Percentiles rank a stretch among this genome's conserved stretches.
Evolutionary conservation across 2,797 vertebrate species (phyloP).

Genomic region (Chaetodon trifasciatus): DNA sequence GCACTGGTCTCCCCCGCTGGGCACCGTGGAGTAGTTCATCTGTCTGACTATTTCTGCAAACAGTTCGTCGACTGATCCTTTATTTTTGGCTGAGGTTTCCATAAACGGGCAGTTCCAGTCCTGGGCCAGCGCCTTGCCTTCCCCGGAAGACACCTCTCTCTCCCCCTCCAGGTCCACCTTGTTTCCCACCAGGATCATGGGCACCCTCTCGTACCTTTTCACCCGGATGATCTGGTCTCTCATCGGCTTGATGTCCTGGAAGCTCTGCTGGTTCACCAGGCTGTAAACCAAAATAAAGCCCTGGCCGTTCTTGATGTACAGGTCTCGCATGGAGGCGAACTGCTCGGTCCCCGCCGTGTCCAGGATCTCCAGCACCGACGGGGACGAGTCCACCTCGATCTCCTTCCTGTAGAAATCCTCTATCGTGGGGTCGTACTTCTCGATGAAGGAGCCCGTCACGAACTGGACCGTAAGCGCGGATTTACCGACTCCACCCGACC

Average conservation of each 20-base stretch:
- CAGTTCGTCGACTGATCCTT: slow-evolving; percentile 95
- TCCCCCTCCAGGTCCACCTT: slow-evolving; percentile 97
- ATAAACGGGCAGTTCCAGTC: slow-evolving; percentile 97
- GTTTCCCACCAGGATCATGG: slow-evolving; percentile 98
- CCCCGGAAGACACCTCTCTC: slow-evolving; percentile 93
- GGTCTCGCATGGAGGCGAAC: slow-evolving; percentile 95
- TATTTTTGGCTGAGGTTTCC: slow-evolving; percentile 98
- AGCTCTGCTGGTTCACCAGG: slow-evolving; percentile 95
- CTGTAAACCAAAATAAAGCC: slow-evolving; percentile 95
- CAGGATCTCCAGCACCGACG: slow-evolving; percentile 95
- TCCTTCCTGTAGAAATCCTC: slow-evolving; percentile 97
- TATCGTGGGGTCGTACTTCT: slow-evolving; percentile 96
- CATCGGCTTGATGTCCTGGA: slow-evolving; percentile 97
- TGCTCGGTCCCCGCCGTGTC: slow-evolving; percentile 95
- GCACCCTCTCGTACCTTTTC: slow-evolving; percentile 95
- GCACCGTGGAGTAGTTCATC: slow-evolving; percentile 96
- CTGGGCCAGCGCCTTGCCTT: slow-evolving; percentile 95
- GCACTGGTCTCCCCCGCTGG: slow-evolving; percentile 91
- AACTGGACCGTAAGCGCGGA: slow-evolving; percentile 95
- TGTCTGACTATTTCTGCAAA: slow-evolving; percentile 96
- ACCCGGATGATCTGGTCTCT: slow-evolving; percentile 96
- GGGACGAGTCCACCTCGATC: slow-evolving; percentile 96
- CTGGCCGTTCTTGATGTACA: slow-evolving; percentile 96
- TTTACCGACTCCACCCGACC: slow-evolving; percentile 94
- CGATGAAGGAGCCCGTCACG: slow-evolving; percentile 94